These are phyloP conservation scores for Mola mola DNA, from an alignment of 2,113 vertebrate genomes.

Conservation along the genomic window DNA sequence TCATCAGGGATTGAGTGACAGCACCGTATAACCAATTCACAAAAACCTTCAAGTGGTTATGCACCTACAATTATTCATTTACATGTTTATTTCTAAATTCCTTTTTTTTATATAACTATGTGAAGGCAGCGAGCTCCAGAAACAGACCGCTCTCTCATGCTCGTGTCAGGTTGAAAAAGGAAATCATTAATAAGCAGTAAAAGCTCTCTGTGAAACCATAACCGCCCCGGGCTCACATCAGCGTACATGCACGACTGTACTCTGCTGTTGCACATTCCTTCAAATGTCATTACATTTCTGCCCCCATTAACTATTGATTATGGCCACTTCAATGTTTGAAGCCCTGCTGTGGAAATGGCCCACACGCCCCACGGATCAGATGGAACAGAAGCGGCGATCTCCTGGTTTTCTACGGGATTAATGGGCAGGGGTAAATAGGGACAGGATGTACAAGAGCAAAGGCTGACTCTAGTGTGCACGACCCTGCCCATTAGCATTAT, in stretches of 20 bases:
- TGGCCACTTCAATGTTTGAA: constrained; percentile 65
- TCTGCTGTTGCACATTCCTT: constrained; percentile 60
- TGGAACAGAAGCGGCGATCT: constrained; percentile 36
- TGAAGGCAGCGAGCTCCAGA: constrained; percentile 24
- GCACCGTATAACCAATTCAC: background rate
- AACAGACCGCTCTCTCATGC: constrained; percentile 27
- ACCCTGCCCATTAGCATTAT: constrained; percentile 50
- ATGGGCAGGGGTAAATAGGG: constrained; percentile 14
- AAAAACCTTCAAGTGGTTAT: constrained; percentile 25
- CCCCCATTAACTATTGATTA: constrained; percentile 81
- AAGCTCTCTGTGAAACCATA: constrained; percentile 60
- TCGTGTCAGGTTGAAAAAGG: constrained; percentile 64
- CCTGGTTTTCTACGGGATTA: constrained; percentile 18
- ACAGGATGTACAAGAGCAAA: constrained; percentile 14
- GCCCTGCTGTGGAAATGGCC: constrained; percentile 56
- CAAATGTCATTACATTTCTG: constrained; percentile 71
- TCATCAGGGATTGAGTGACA: constrained; percentile 24
- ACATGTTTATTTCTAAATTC: constrained; percentile 46
- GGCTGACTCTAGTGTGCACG: constrained; percentile 9
- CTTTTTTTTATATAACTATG: constrained; percentile 21
- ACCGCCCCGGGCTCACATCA: constrained; percentile 65
- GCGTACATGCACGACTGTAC: constrained; percentile 49
- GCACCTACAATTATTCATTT: constrained; percentile 19
- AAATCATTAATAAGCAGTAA: constrained; percentile 81
- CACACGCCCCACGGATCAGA: constrained; percentile 23